Base-by-base conservation (phyloP, 2,113 vertebrate genomes). In the Zosterops pallidus region DNA sequence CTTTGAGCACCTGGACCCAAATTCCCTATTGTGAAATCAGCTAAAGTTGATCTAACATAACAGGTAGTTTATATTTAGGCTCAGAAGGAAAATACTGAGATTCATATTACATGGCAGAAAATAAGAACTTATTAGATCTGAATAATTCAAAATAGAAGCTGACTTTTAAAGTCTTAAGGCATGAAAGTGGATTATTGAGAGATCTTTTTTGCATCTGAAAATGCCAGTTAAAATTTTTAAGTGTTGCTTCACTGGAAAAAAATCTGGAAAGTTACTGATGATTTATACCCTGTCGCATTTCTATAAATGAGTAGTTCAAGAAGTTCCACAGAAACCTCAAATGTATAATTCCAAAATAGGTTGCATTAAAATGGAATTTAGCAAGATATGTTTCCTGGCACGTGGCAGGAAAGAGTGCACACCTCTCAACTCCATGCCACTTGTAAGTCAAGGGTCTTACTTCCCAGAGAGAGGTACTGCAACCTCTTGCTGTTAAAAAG, bases 61-160 rank as follows among this genome's bases (percentile, higher is more conserved):
- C 57, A 94, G 72, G 67, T 78, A 83, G 92, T 82, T 95, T 95
- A 47, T 46, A 67, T 70, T 59, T 84, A 42, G 60, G 17, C 76
- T 90, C 79, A 56, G 75, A 92, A 84, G n/a, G 18, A 91, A 91
- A 96, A 88, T 55, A 84, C 29, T n/a, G 6, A 92, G 44, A 64
- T 62, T 69, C 39, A 46, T 22, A 86, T 60, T 65, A 65, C 60
- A 41, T 2, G 3, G 41, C 44, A 92, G 75, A 86, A 91, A 84
- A 82, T 42, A 90, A 78, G 56, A 52, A 74, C 28, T 87, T 42
- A 67, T 83, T 59, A 85, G 60, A 71, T 59, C 23, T 7, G 28
- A 69, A 41, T 49, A 13, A 90, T 83, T 82, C 23, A 91, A 85
- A 96, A 75, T 55, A 81, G 46, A 64, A 75, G 35, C 89, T 89